Conservation (phyloP, 2,888 invertebrate genomes). For the Spodoptera littoralis region DNA sequence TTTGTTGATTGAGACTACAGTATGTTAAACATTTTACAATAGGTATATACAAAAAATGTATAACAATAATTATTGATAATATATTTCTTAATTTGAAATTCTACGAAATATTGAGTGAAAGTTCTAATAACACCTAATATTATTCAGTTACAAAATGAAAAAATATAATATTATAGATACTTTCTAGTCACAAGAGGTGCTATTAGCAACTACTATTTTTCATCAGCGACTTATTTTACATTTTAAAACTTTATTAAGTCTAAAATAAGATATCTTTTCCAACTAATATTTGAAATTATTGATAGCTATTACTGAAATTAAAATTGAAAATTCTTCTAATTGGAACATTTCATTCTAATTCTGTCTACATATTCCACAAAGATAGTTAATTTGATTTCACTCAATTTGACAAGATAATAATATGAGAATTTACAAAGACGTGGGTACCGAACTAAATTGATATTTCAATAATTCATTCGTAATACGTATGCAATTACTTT, state of each 20-base stretch:
- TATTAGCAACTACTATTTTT: no score
- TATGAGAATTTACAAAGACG: conserved; percentile 11
- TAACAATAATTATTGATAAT: neutral
- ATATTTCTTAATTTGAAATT: neutral
- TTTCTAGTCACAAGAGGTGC: no score
- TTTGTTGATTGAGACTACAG: no score
- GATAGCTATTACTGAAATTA: neutral
- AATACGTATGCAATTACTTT: conserved; percentile 2
- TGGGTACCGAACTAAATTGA: conserved; percentile 5
- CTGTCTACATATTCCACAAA: conserved; percentile 14
- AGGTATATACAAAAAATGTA: neutral
- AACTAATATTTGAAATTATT: neutral
- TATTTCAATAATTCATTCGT: conserved; percentile 13
- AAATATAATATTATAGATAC: no score
- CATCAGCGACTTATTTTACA: no score
- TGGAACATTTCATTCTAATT: conserved; percentile 2
- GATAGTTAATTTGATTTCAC: conserved; percentile 25
- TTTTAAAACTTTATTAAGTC: no score
- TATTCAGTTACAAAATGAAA: no score
- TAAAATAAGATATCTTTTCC: neutral
- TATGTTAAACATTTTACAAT: no score
- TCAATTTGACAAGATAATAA: conserved; percentile 25
- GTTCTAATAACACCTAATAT: no score
- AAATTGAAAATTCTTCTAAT: conserved; percentile 2
- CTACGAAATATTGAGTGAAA: no score